Evolutionary conservation across 2,113 vertebrate genomes (phyloP).

Genomic region (Gobiocypris rarus): DNA sequence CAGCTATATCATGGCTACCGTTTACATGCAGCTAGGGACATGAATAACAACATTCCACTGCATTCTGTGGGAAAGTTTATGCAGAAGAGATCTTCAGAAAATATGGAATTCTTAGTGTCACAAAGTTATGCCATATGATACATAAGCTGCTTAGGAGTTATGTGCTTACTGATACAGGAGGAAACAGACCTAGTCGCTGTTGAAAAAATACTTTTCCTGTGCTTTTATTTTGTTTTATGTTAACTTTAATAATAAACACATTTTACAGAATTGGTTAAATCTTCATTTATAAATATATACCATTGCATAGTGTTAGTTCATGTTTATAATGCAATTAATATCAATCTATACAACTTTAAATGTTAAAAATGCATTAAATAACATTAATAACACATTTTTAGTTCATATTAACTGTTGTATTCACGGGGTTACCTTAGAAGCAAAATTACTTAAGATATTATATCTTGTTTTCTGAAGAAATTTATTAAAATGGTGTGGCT

Average conservation of each 20-base stretch:
- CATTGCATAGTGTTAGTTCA: neutral
- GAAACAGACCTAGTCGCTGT: neutral
- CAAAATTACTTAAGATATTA: no score
- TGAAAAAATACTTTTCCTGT: neutral
- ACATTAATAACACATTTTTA: neutral
- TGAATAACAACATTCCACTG: neutral
- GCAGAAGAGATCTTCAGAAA: neutral
- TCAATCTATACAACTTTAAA: neutral
- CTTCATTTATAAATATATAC: neutral
- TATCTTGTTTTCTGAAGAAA: no score
- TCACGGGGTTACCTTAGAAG: no score
- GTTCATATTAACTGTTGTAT: no score
- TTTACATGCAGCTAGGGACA: neutral
- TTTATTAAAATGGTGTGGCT: no score
- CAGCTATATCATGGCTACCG: neutral
- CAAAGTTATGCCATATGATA: neutral
- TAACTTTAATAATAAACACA: neutral
- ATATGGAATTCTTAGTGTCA: neutral
- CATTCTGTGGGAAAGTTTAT: neutral
- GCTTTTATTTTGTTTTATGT: neutral
- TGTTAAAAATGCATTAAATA: neutral
- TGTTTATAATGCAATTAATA: neutral
- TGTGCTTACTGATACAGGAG: neutral
- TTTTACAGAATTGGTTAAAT: neutral
- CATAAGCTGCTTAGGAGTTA: constrained; percentile 11